Evolutionary conservation across 2,888 invertebrate genomes (phyloP), one percentile per base, ranked within the genome.

Genomic region (Agriopis leucophaearia): DNA sequence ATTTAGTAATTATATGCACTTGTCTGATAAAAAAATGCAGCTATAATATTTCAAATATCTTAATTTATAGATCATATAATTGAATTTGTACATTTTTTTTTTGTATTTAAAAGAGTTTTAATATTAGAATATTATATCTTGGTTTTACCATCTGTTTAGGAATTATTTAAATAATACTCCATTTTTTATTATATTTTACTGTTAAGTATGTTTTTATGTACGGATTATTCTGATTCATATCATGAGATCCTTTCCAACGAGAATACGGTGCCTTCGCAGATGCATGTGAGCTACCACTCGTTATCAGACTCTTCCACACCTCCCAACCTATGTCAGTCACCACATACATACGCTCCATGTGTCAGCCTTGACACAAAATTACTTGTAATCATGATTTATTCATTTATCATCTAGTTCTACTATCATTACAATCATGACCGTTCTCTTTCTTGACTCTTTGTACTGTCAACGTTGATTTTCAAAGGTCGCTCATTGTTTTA

Each of bases 341-440:
- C 71, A 75, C 70, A 76, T 71, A 72, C 72, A 51, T 54, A 27
- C 59, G 40, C 50, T 55, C 48, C 18, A 51, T 70, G 40, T 70
- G 59, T 45, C 69, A 77, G 71, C 88, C 88, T 88, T 88, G 88
- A 83, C 87, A 86, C 66, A 72, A 75, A 80, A 76, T 71, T 54
- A 74, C 73, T 71, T 69, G 75, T 74, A 72, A 74, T 72, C 70
- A 77, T 78, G 76, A 78, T 78, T 75, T 78, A 81, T 79, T 77
- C 76, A 79, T 81, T 77, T 79, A 80, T 79, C 78, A 81, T 78
- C 70, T 71, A 69, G 74, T 72, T 71, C n/a, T 66, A 51, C 67
- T 74, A 76, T 77, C 73, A 73, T 71, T 73, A 78, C 70, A 71
- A 76, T 74, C 73, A 69, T 67, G 64, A 62, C 72, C 79, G 71